Conservation (phyloP, 2,113 vertebrate species). For the Festucalex cinctus region DNA sequence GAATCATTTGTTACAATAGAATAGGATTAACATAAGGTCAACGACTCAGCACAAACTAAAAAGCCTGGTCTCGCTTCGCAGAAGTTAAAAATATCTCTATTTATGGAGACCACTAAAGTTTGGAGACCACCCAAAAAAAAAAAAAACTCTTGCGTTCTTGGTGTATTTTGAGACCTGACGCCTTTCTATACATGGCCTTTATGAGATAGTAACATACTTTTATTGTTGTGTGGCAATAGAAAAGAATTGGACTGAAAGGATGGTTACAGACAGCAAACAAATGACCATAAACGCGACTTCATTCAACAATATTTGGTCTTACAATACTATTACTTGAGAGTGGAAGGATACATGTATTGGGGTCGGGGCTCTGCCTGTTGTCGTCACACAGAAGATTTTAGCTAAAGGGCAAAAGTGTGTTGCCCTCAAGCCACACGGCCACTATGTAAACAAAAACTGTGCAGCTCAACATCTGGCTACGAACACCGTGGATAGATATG, state of each 20-base stretch:
- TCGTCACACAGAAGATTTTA: no score
- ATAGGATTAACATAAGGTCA: neutral
- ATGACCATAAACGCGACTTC: neutral
- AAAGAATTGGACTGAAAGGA: neutral
- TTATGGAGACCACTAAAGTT: neutral
- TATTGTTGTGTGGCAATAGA: neutral
- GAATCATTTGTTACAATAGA: neutral
- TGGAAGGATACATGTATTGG: no score
- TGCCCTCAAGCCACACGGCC: neutral
- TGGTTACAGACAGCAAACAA: neutral
- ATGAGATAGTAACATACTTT: conserved; percentile 17
- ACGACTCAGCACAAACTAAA: neutral
- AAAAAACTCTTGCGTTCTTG: conserved; percentile 13
- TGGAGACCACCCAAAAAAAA: neutral
- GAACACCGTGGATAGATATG: neutral
- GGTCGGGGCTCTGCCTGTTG: no score
- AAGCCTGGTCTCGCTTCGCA: neutral
- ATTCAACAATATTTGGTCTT: neutral
- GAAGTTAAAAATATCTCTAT: neutral
- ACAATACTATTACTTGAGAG: no score
- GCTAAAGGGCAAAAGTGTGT: no score
- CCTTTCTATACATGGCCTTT: conserved; percentile 52
- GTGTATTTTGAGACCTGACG: conserved; percentile 53
- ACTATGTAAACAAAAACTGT: neutral
- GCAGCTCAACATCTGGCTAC: neutral